Percentiles rank a stretch among this genome's conserved stretches.
Evolutionary conservation across 2,888 invertebrate species (phyloP).

Genomic region (Folsomia manolachei): DNA sequence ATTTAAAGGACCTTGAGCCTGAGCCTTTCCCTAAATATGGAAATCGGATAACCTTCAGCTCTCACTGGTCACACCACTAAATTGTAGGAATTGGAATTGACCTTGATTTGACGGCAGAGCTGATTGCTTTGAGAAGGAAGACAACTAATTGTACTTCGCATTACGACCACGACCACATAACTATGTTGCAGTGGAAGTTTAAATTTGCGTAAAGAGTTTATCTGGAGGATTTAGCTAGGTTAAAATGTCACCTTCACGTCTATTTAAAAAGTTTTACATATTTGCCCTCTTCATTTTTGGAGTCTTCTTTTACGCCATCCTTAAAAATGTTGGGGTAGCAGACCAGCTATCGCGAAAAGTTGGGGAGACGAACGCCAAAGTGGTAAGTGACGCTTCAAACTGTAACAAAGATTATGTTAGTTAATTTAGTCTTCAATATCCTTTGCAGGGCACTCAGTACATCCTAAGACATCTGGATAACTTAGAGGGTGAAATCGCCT

Average conservation of each 20-base stretch:
- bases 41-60: not conserved
- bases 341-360: not conserved
- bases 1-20: too few relatives aligned
- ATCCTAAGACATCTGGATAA: constrained; percentile 27
- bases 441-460: not conserved
- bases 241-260: not conserved
- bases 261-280: constrained; percentile 40
- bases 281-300: constrained; percentile 39
- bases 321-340: constrained; percentile 29
- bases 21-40: too few relatives aligned
- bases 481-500: constrained; percentile 42
- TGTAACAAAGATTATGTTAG: too few relatives aligned
- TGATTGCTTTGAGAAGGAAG: not conserved
- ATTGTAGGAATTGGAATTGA: not conserved
- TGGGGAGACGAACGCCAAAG: too few relatives aligned
- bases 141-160: too few relatives aligned
- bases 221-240: not conserved
- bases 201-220: not conserved
- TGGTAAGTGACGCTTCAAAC: too few relatives aligned
- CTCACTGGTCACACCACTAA: not conserved
- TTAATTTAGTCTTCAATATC: too few relatives aligned
- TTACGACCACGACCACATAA: too few relatives aligned
- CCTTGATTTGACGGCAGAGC: not conserved
- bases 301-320: constrained; percentile 41
- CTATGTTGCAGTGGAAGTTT: not conserved